Evolutionary conservation across 2,797 vertebrate genomes (phyloP).

Genomic region (Myotis planiceps): DNA sequence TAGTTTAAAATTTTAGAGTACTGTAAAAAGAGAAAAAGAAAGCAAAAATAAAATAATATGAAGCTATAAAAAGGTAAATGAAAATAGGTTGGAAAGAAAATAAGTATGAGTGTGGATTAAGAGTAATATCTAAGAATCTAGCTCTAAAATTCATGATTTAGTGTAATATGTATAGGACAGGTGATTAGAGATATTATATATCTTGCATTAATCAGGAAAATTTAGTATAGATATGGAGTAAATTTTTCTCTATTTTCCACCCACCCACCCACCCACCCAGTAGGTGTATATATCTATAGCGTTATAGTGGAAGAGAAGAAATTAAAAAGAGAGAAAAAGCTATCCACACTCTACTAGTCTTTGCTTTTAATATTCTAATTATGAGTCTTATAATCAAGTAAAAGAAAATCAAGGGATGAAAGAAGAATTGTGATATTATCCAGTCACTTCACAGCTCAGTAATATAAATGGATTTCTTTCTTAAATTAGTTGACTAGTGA

Average conservation of each 20-base stretch:
- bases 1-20: neutral
- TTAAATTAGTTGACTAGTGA: neutral
- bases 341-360: neutral
- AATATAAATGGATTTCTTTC: neutral
- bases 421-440: neutral
- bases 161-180: neutral
- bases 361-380: neutral
- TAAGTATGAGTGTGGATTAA: neutral
- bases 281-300: neutral
- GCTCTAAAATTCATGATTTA: neutral
- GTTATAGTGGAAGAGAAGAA: neutral
- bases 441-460: neutral
- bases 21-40: neutral
- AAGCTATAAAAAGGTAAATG: neutral
- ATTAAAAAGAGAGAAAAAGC: neutral
- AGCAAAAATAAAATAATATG: neutral
- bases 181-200: neutral
- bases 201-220: neutral
- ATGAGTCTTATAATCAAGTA: neutral
- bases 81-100: conserved; percentile 2
- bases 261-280: too few relatives aligned
- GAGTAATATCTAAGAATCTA: neutral
- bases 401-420: neutral
- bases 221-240: neutral
- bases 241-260: neutral